Percentiles rank a stretch among this genome's conserved stretches.
Conservation (phyloP, 2,797 vertebrate species). For the Anomalospiza imberbis region DNA sequence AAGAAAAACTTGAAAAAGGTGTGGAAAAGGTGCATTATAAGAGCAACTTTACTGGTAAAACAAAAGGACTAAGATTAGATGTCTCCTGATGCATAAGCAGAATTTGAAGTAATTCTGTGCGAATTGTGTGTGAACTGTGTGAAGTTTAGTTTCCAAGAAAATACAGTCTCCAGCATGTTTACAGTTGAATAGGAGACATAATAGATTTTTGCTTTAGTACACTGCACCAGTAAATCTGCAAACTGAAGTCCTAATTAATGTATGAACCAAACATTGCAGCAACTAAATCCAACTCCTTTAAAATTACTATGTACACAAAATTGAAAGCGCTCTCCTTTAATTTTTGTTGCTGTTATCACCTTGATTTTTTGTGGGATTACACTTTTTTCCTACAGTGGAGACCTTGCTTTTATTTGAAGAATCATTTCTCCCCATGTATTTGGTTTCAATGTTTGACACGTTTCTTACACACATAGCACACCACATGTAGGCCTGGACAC, state of each 20-base stretch:
- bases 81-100: constrained; percentile 4
- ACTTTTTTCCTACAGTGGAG: not conserved
- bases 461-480: not conserved
- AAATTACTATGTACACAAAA: not conserved
- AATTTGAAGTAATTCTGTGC: constrained; percentile 44
- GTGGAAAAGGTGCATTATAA: not conserved
- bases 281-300: not conserved
- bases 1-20: constrained; percentile 17
- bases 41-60: constrained; percentile 37
- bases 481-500: not conserved
- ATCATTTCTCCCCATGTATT: not conserved
- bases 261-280: not conserved
- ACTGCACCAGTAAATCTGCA: not conserved
- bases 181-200: not conserved
- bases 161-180: not conserved
- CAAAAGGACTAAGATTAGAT: not conserved
- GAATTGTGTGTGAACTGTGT: not conserved
- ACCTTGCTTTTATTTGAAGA: not conserved
- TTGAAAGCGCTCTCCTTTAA: not conserved
- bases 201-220: not conserved
- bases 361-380: not conserved
- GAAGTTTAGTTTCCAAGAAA: constrained; percentile 2
- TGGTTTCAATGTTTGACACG: not conserved
- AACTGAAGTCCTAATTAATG: not conserved
- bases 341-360: not conserved